These are phyloP conservation scores for Ceyx cyanopectus DNA, from an alignment of 2,113 vertebrate species.

Conservation along the genomic window DNA sequence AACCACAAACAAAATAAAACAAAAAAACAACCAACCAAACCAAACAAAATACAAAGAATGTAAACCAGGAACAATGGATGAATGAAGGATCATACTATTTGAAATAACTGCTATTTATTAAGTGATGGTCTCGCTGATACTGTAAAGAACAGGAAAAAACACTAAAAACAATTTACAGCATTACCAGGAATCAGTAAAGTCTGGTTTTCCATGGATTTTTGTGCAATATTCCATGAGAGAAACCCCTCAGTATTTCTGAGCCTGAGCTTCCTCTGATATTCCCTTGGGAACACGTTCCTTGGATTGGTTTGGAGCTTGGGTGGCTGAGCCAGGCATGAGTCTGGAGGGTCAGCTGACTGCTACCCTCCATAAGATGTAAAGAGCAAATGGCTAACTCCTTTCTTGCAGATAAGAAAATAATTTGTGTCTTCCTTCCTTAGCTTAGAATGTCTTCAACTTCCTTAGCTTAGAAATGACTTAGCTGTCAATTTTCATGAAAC, in stretches of 20 bases:
- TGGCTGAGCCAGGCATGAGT: fast-evolving
- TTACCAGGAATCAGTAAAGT: not conserved
- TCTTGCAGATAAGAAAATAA: not conserved
- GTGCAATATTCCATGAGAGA: not conserved
- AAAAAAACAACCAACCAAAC: too few relatives aligned
- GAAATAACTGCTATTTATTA: not conserved
- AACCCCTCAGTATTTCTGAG: not conserved
- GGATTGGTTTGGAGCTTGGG: not conserved
- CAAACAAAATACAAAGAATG: not conserved
- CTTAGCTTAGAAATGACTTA: not conserved
- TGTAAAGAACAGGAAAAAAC: not conserved
- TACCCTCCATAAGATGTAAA: not conserved
- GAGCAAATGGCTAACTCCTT: not conserved
- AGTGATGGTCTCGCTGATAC: not conserved
- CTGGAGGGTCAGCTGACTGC: not conserved
- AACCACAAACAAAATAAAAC: too few relatives aligned
- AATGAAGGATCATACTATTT: not conserved
- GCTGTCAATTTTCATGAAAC: not conserved
- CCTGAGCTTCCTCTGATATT: not conserved
- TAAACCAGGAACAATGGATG: not conserved
- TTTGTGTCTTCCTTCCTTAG: not conserved
- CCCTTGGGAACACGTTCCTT: not conserved
- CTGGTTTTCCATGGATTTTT: not conserved
- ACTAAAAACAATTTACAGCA: not conserved
- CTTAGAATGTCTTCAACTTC: not conserved